Conservation (phyloP, 2,113 vertebrate species). For the Chelonoidis abingdonii region DNA sequence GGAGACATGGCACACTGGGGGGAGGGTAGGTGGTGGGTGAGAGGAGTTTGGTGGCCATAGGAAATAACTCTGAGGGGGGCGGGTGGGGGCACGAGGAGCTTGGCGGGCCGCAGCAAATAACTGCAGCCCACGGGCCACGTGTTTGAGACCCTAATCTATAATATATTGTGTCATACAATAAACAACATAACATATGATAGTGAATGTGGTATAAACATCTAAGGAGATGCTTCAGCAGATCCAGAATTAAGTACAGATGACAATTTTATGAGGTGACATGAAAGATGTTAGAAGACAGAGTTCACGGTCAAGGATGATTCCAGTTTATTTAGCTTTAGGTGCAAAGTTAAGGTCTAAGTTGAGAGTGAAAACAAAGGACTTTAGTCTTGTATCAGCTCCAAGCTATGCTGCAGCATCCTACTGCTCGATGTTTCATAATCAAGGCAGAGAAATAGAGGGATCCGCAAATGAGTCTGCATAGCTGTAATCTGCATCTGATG, state of each 20-base stretch:
- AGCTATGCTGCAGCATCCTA: background rate
- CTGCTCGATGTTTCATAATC: background rate
- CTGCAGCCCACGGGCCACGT: too few species aligned
- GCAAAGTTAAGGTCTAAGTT: background rate
- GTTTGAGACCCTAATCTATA: background rate
- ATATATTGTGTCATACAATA: background rate
- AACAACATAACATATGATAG: background rate
- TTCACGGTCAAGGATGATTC: background rate
- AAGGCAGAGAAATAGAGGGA: background rate
- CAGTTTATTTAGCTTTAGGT: background rate
- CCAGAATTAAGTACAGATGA: background rate
- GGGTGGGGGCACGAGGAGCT: too few species aligned
- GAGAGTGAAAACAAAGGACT: background rate
- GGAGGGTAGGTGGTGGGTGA: too few species aligned
- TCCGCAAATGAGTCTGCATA: background rate
- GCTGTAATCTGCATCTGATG: too few species aligned
- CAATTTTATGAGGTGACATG: conserved; percentile 2
- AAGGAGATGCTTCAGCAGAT: conserved; percentile 8
- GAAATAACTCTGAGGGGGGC: too few species aligned
- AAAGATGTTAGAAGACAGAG: background rate
- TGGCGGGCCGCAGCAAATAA: too few species aligned
- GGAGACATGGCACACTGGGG: too few species aligned
- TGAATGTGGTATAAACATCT: background rate
- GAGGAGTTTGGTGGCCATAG: too few species aligned
- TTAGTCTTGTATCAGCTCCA: background rate